phyloP scores from a whole-genome alignment of 1,140 invertebrate genomes.

The Hyphantria cunea region DNA sequence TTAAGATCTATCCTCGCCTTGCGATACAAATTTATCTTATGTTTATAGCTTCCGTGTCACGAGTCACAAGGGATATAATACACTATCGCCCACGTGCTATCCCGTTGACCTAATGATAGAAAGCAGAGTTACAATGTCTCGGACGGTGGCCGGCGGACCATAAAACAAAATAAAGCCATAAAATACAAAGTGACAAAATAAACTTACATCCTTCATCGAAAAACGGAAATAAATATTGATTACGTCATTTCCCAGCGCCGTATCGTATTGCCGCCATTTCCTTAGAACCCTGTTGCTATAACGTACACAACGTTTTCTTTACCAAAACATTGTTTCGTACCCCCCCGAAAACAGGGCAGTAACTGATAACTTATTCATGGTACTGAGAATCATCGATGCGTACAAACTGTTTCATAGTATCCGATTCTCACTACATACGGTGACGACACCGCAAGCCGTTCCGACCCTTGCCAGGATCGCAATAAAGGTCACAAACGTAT shows the following conservation, averaged over 20 bases:
- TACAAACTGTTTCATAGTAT: constrained; percentile 29
- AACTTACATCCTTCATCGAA: background rate
- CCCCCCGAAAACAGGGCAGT: constrained; percentile 19
- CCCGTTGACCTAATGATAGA: background rate
- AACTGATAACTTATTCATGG: constrained; percentile 29
- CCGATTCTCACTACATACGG: constrained; percentile 21
- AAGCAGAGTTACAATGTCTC: background rate
- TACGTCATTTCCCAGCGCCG: constrained; percentile 17
- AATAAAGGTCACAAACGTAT: constrained; percentile 1
- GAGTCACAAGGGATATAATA: background rate
- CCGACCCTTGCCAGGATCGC: background rate
- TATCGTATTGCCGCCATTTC: constrained; percentile 24
- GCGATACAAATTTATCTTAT: no score
- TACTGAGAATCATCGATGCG: constrained; percentile 31
- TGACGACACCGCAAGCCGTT: constrained; percentile 2
- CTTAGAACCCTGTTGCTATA: constrained; percentile 16
- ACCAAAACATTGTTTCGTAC: constrained; percentile 27
- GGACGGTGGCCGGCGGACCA: no score
- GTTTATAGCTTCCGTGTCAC: background rate
- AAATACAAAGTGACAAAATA: constrained; percentile 16
- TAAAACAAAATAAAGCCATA: background rate
- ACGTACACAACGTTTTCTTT: constrained; percentile 29
- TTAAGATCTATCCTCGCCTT: no score
- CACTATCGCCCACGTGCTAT: background rate
- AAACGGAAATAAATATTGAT: constrained; percentile 13